Evolutionary conservation across 2,888 invertebrate genomes (phyloP).

Genomic region (Vannuccia rotundouncinata): DNA sequence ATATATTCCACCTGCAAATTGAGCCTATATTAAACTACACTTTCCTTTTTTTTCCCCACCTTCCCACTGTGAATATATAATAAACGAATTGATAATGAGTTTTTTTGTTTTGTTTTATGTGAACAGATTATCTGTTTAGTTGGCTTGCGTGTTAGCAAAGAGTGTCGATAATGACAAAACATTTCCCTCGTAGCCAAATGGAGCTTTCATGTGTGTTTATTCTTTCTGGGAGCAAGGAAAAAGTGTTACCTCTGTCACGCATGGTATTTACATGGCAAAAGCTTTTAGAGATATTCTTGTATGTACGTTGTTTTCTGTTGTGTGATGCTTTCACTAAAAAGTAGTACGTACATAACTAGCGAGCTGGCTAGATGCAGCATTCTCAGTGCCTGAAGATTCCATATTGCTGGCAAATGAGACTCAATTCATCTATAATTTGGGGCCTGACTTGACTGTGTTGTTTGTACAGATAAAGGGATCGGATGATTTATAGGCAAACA

Average conservation of each 20-base stretch:
- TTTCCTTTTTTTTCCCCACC: not conserved
- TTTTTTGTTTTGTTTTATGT: not conserved
- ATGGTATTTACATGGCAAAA: not conserved
- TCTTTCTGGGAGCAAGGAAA: not conserved
- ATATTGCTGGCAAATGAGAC: no score
- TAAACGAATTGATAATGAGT: constrained; percentile 4
- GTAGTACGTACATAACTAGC: no score
- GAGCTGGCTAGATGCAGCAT: no score
- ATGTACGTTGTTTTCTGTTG: not conserved
- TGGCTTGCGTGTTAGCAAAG: not conserved
- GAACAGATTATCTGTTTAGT: not conserved
- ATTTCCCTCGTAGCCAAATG: not conserved
- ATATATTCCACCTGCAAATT: constrained; percentile 7
- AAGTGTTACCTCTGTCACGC: not conserved
- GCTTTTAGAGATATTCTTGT: not conserved
- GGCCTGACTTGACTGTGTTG: no score
- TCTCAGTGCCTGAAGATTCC: no score
- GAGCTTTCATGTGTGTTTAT: constrained; percentile 1
- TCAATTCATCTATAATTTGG: no score
- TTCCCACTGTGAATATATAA: not conserved
- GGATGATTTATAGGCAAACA: constrained; percentile 4
- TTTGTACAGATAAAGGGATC: constrained; percentile 11
- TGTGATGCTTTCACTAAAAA: not conserved
- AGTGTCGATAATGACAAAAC: not conserved
- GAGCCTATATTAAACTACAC: not conserved